Evolutionary conservation across 2,113 vertebrate species (phyloP), one percentile per base, ranked within the genome.

Genomic region (Nerophis ophidion): DNA sequence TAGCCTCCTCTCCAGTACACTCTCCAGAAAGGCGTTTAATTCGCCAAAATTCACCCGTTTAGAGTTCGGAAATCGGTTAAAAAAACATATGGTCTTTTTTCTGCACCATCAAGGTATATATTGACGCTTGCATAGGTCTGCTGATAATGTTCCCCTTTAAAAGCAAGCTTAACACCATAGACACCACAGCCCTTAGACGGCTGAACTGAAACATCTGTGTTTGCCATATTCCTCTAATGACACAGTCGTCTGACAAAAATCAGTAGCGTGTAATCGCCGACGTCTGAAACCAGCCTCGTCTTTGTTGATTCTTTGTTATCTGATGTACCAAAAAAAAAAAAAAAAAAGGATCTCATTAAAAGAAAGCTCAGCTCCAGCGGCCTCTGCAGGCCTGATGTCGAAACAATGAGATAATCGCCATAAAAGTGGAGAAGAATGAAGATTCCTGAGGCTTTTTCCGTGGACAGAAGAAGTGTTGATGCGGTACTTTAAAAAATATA

Each of bases 371-470:
- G 35, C 38, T 10, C 9, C 33, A 62, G 12, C 4, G 17, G 59
- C 19, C 6, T 71, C 59, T 12, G 48, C 16, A 54, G 59, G 46
- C 5, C 61, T 10, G 53, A 63, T 60, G 70, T 63, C 62, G 44
- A 26, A 1, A 59, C 77, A 73, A 70, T 48, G 33, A 66, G 16
- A 54, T 52, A 45, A 17, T 57, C 38, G 46, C 26, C 36, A 53
- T 61, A 56, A 66, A 44, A 57, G 44, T 59, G 53, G 48, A 46
- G 46, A 76, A 57, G 66, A 79, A 79, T 79, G 46, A 76, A 57
- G 66, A 79, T 81, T 79, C 71, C 71, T 81, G 77, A 69, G 80
- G 80, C 58, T 77, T 81, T 51, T 51, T 57, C 49, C 55, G 17
- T 64, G 68, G 71, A 78, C 48, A 46, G 44, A 12, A 38, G 40